Percentiles rank a stretch among this genome's conserved stretches.
phyloP scores from a whole-genome alignment of 2,113 vertebrate species.

The Ptyas mucosa region DNA sequence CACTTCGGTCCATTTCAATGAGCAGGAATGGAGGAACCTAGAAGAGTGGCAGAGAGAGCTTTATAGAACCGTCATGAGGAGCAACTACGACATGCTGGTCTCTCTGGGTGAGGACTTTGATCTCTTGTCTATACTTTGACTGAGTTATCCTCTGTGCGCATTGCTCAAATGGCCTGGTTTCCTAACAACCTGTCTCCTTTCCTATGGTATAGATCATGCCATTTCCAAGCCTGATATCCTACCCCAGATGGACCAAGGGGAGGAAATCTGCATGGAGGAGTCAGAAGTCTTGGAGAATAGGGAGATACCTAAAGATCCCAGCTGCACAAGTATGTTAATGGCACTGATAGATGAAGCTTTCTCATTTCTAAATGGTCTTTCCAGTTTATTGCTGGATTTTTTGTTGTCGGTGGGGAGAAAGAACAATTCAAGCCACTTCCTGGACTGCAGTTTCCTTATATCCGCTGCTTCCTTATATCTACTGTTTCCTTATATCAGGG shows the following conservation, averaged over 20 bases:
- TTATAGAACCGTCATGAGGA: conserved; percentile 61
- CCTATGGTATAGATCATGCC: background rate
- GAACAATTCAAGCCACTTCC: background rate
- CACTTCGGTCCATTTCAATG: conserved; percentile 57
- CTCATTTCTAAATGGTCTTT: too few species aligned
- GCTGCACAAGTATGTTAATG: background rate
- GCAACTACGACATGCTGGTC: conserved; percentile 65
- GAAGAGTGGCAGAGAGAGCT: conserved; percentile 65
- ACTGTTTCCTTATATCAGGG: background rate
- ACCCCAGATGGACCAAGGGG: background rate
- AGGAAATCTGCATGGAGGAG: background rate
- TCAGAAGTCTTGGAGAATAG: background rate
- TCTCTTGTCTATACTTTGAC: background rate
- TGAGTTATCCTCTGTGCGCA: background rate
- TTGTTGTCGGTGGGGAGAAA: background rate
- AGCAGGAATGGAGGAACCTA: conserved; percentile 64
- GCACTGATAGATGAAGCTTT: background rate
- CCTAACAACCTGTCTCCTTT: background rate
- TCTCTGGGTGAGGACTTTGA: conserved; percentile 57
- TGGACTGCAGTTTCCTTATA: background rate
- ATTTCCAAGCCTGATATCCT: conserved; percentile 3
- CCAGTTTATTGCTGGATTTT: background rate
- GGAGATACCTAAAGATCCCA: background rate
- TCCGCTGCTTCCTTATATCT: background rate
- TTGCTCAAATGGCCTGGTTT: background rate